Conservation (phyloP, 2,113 vertebrate genomes). For the Cynopterus brachyotis region DNA sequence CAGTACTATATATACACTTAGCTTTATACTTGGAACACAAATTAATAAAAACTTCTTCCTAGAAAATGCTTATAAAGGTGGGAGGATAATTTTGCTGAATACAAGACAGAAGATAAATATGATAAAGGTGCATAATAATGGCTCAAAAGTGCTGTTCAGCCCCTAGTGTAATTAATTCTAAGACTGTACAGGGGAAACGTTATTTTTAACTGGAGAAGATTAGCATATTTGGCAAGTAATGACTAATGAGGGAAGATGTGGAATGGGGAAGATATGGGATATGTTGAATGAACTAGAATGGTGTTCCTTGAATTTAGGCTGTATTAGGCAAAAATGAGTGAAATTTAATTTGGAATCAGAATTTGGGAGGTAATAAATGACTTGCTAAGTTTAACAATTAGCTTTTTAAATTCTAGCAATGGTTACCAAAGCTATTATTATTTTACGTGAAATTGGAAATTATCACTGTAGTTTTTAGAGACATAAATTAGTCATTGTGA, state of each 20-base stretch:
- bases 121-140: slow-evolving; percentile 28
- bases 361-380: not conserved
- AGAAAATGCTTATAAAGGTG: not conserved
- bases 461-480: not conserved
- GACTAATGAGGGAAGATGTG: slow-evolving; percentile 36
- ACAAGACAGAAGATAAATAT: slow-evolving; percentile 15
- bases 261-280: not conserved
- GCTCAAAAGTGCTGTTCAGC: slow-evolving; percentile 36
- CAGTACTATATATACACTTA: not conserved
- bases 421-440: not conserved
- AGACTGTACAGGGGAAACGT: slow-evolving; percentile 33
- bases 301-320: not conserved
- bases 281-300: not conserved
- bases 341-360: slow-evolving; percentile 35
- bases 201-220: slow-evolving; percentile 67
- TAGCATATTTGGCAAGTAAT: slow-evolving; percentile 40
- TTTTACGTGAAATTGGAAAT: not conserved
- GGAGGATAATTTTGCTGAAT: slow-evolving; percentile 45
- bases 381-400: not conserved
- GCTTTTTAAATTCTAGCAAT: not conserved
- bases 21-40: not conserved
- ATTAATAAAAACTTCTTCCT: not conserved
- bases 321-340: not conserved
- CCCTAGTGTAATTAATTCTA: slow-evolving; percentile 41
- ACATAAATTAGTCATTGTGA: slow-evolving; percentile 2